phyloP scores from a whole-genome alignment of 1,140 invertebrate species.

The Leptoteleia sp. region DNA sequence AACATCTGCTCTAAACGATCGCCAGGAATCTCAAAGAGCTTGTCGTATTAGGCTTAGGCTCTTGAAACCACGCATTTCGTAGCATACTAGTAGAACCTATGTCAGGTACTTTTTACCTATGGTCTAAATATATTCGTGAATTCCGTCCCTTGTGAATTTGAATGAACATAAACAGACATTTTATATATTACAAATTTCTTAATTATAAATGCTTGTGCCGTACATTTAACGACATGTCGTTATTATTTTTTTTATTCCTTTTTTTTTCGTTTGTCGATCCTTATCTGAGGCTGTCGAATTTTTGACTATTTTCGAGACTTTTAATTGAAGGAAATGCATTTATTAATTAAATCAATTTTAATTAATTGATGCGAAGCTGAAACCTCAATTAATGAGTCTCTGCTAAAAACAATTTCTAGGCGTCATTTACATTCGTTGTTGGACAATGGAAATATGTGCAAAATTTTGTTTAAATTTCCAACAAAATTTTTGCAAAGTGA shows the following conservation, averaged over 20 bases:
- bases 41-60: conserved; percentile 74
- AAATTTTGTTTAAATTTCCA: too few species aligned
- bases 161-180: conserved; percentile 40
- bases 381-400: background rate
- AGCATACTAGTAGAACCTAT: conserved; percentile 48
- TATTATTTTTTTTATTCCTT: conserved; percentile 1
- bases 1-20: conserved; percentile 79
- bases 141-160: conserved; percentile 33
- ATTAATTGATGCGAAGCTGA: conserved; percentile 5
- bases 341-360: conserved; percentile 37
- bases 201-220: conserved; percentile 44
- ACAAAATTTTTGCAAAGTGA: too few species aligned
- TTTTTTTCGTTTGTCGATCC: background rate
- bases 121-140: conserved; percentile 41
- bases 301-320: conserved; percentile 25
- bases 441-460: too few species aligned
- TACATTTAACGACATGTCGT: conserved; percentile 21
- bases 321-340: conserved; percentile 43
- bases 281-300: conserved; percentile 25
- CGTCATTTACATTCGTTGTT: background rate
- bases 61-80: conserved; percentile 56
- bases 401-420: background rate
- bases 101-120: conserved; percentile 54
- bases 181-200: conserved; percentile 58
- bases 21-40: conserved; percentile 78